Base-by-base conservation (phyloP, 2,888 invertebrate species). In the Oxystoma pomonae region DNA sequence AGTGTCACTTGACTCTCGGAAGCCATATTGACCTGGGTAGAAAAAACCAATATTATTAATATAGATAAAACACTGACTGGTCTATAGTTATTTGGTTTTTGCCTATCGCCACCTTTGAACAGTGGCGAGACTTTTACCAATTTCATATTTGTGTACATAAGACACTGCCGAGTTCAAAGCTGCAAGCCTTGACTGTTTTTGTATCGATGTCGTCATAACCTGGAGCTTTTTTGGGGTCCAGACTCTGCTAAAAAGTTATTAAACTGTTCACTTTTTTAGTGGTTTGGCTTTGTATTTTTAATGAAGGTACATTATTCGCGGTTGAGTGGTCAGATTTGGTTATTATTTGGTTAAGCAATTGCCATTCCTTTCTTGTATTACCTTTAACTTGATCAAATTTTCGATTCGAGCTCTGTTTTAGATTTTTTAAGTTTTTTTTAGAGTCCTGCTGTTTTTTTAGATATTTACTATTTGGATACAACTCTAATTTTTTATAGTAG, bases 141-240 rank as follows among this genome's bases (percentile, higher is more conserved):
- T 53, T 53, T 53, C 53, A 53, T 53, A 53, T n/a, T 18, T 18
- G n/a, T n/a, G n/a, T 3, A 16, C n/a, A 16, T 18, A 16, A 3
- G 7, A 53, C 18, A 53, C 53, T 53, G 53, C 7, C 18, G 3
- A 53, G 7, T 53, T 53, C n/a, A 53, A 53, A 53, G 7, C 53
- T 3, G 53, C 53, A 53, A 3, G n/a, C n/a, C n/a, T 53, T 53
- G 3, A 53, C n/a, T 53, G 53, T 53, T 53, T 53, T 53, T 16
- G n/a, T 16, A 53, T 53, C 53, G n/a, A 53, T 53, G n/a, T 53
- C n/a, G n/a, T 53, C 53, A 18, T 53, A n/a, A 53, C 53, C 53
- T 18, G 53, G 53, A 16, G 53, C 53, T 16, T 53, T 53, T 9
- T 3, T 53, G 3, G 53, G n/a, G 18, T 53, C 53, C 53, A 53